Base-by-base conservation (phyloP, 2,797 vertebrate genomes). In the Sebastes nivosus region DNA sequence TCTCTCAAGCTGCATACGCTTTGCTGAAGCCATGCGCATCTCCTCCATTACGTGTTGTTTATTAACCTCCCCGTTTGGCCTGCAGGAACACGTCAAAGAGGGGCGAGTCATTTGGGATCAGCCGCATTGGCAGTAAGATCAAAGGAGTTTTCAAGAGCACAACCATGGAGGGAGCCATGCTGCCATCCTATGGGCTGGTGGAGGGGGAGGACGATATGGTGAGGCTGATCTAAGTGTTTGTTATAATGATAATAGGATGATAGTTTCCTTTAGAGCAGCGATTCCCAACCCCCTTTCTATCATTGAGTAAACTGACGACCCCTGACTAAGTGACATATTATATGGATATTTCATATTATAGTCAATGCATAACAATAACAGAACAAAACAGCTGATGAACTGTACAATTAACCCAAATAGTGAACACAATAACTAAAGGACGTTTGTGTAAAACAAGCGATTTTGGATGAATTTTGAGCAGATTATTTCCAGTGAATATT, bases 121-220 rank as follows among this genome's bases (percentile, higher is more conserved):
- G 97, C 93, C 97, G 95, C 94, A 98, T 99, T 85, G 97, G 98
- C 85, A 98, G 97, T 86, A 99, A 98, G 95, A 97, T 99, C 87
- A 99, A 99, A 95, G 97, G 97, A 8, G 98, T 99, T 5, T 99
- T 99, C 93, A 99, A 98, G 93, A 99, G 97, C 87, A 98, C 97
- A 24, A 97, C 98, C 16, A 97, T 99, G 98, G 98, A 99, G 89
- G 98, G 98, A 57, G 97, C 97, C 76, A 97, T 99, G 96, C 91
- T 98, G 87, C 98, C 98, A 10, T 97, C 95, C 72, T 96, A 97
- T 68, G 97, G 96, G 50, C 85, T 96, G 89, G 91, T 96, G 8
- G 97, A 98, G 92, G 97, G 97, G 80, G 97, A 98, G 86, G 98
- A 99, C 38, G 97, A 98, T 81, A 97, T 97, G 93, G 98, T 98